Conservation (phyloP, 2,113 vertebrate species). For the Cacatua alba region DNA sequence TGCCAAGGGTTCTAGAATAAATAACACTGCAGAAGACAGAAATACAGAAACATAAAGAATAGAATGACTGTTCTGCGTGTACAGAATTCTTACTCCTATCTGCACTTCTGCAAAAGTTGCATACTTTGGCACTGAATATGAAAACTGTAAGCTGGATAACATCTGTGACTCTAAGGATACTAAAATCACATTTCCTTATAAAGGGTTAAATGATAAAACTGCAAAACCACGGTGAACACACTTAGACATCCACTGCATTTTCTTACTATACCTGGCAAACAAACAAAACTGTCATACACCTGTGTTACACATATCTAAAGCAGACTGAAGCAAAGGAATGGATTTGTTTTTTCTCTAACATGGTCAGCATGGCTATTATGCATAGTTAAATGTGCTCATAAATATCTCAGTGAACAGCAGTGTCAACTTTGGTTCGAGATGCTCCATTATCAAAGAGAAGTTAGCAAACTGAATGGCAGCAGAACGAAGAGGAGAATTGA, state of each 20-base stretch:
- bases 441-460: not conserved
- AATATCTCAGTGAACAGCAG: not conserved
- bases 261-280: not conserved
- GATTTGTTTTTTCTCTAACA: not conserved
- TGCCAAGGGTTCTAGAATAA: not conserved
- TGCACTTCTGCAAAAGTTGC: not conserved
- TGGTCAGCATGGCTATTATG: not conserved
- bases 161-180: not conserved
- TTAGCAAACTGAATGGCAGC: not conserved
- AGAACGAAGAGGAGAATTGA: not conserved
- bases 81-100: not conserved
- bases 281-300: not conserved
- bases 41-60: not conserved
- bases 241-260: rapidly evolving
- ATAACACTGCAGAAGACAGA: not conserved
- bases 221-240: not conserved
- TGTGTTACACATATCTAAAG: not conserved
- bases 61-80: not conserved
- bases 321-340: not conserved
- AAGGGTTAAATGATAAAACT: not conserved
- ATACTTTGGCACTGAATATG: not conserved
- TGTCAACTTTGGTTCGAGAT: not conserved
- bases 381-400: not conserved
- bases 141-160: not conserved
- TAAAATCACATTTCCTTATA: not conserved